Evolutionary conservation across 2,888 invertebrate species (phyloP).

Genomic region (Ellobium chinense): DNA sequence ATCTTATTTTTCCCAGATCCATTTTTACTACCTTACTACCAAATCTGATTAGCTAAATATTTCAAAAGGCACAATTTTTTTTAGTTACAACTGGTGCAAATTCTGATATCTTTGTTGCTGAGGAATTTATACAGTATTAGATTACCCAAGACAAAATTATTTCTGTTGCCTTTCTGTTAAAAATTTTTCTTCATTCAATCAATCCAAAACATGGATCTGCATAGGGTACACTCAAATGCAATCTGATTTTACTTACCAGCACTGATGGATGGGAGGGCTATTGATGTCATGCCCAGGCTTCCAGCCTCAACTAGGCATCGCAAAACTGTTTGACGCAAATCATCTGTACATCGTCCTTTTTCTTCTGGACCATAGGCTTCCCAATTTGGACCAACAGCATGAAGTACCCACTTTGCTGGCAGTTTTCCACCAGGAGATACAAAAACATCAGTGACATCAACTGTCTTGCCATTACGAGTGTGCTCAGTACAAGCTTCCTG

Average conservation of each 20-base stretch:
- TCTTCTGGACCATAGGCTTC: conserved; percentile 29
- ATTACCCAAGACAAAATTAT: no score
- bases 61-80: no score
- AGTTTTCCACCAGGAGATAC: conserved; percentile 36
- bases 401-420: conserved; percentile 35
- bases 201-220: no score
- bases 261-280: conserved; percentile 33
- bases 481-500: conserved; percentile 20
- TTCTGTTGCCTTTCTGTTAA: no score
- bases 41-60: no score
- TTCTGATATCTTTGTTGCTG: no score
- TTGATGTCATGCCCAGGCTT: background rate
- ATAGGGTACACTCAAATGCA: no score
- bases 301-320: conserved; percentile 29
- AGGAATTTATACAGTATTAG: no score
- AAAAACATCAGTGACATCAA: conserved; percentile 35
- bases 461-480: background rate
- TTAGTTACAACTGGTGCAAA: no score
- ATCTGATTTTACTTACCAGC: conserved; percentile 35
- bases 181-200: no score
- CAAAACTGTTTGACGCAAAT: conserved; percentile 25
- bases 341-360: background rate
- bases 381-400: conserved; percentile 49
- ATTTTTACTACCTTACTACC: no score
- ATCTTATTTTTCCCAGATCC: no score